phyloP scores from a whole-genome alignment of 2,113 vertebrate species.

The Neotoma lepida region DNA sequence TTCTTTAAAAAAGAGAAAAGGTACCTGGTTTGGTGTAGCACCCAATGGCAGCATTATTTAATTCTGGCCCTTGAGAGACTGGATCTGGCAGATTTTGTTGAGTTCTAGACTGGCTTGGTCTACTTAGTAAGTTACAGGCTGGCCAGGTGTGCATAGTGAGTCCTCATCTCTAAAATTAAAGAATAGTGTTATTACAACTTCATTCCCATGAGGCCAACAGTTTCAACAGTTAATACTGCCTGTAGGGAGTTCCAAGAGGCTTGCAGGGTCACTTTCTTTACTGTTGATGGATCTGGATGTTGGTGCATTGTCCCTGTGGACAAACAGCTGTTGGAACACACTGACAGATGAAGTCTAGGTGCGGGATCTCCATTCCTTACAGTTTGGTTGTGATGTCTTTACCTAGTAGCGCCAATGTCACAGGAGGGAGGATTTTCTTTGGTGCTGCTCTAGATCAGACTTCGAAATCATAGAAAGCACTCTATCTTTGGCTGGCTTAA shows the following conservation, averaged over 20 bases:
- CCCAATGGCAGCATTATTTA: no score
- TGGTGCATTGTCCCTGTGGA: accelerated
- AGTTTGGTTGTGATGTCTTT: neutral
- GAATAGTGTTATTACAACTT: neutral
- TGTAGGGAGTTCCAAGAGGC: neutral
- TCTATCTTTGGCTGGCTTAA: neutral
- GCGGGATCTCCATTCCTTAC: neutral
- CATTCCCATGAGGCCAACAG: neutral
- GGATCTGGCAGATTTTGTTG: neutral
- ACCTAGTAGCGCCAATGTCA: neutral
- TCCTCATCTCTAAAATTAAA: neutral
- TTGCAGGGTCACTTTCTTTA: neutral
- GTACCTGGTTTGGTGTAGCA: neutral
- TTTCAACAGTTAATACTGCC: accelerated
- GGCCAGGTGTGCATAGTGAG: neutral
- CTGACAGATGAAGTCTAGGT: neutral
- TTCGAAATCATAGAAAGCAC: neutral
- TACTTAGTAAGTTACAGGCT: neutral
- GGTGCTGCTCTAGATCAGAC: neutral
- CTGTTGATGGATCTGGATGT: neutral
- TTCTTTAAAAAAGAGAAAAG: neutral
- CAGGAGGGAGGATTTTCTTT: neutral
- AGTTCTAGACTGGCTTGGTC: neutral
- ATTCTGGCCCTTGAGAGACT: neutral
- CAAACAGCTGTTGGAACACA: neutral